Evolutionary conservation across 1,140 invertebrate genomes (phyloP).

Genomic region (Matsumurasca onukii): DNA sequence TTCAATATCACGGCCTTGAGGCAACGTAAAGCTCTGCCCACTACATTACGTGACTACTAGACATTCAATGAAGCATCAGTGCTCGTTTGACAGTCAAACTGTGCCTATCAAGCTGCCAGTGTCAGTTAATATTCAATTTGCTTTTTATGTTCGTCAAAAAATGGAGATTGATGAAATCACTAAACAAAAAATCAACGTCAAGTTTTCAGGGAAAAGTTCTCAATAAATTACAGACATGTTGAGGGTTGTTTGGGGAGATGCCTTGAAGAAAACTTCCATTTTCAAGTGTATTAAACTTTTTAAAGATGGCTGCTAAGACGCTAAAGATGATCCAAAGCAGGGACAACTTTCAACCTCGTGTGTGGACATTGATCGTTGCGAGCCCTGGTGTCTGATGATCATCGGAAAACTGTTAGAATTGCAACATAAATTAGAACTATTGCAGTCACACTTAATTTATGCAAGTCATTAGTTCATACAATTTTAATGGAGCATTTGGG

Average conservation of each 20-base stretch:
- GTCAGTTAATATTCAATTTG: neutral
- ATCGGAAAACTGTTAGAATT: neutral
- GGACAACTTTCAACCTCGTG: neutral
- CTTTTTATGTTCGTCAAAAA: slow-evolving; percentile 5
- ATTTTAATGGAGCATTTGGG: neutral
- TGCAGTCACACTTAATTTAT: neutral
- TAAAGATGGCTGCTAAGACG: neutral
- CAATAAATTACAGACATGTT: neutral
- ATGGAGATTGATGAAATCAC: slow-evolving; percentile 14
- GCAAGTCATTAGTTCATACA: neutral
- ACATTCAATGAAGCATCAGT: neutral
- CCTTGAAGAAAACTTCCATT: slow-evolving; percentile 3
- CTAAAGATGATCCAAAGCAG: neutral
- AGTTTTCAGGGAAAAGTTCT: neutral
- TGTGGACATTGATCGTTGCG: neutral
- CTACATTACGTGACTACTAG: no score
- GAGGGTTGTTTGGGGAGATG: neutral
- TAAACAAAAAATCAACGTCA: neutral
- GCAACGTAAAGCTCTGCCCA: no score
- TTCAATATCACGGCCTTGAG: no score
- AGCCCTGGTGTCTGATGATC: neutral
- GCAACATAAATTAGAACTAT: no score
- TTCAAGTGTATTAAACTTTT: slow-evolving; percentile 5
- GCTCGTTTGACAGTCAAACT: neutral
- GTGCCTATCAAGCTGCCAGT: neutral